Conservation (phyloP, 2,888 invertebrate genomes). For the Morpho deidamia region DNA sequence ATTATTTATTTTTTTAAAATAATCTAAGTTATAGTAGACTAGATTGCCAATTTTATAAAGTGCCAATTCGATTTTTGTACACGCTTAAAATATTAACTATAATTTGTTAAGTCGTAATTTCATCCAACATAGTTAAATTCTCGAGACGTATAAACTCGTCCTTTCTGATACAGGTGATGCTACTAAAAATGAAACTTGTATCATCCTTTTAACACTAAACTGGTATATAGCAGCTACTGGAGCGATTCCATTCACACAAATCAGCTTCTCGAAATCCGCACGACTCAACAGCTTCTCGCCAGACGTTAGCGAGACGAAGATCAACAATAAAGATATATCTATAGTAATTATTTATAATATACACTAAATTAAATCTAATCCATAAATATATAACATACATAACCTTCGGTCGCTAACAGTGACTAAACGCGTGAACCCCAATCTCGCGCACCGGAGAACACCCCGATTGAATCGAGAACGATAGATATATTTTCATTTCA, state of each 20-base stretch:
- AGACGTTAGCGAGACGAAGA: constrained; percentile 32
- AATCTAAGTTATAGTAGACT: no score
- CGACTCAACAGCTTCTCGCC: constrained; percentile 27
- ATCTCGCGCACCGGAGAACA: no score
- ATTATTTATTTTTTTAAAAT: no score
- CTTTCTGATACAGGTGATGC: not conserved
- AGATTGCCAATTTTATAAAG: no score
- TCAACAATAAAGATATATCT: constrained; percentile 31
- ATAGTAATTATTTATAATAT: constrained; percentile 14
- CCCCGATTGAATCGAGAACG: no score
- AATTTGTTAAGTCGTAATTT: no score
- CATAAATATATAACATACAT: constrained; percentile 44
- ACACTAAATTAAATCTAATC: constrained; percentile 42
- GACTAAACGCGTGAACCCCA: not conserved
- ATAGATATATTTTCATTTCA: no score
- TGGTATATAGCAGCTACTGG: not conserved
- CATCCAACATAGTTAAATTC: no score
- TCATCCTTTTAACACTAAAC: not conserved
- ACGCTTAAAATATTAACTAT: no score
- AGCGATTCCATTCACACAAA: not conserved
- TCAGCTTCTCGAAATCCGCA: not conserved
- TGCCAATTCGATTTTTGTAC: no score
- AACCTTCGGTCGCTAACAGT: constrained; percentile 34
- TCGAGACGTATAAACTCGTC: no score
- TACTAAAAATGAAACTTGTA: not conserved